Conservation (phyloP, 1,140 invertebrate genomes). For the Drosophila bifasciata region DNA sequence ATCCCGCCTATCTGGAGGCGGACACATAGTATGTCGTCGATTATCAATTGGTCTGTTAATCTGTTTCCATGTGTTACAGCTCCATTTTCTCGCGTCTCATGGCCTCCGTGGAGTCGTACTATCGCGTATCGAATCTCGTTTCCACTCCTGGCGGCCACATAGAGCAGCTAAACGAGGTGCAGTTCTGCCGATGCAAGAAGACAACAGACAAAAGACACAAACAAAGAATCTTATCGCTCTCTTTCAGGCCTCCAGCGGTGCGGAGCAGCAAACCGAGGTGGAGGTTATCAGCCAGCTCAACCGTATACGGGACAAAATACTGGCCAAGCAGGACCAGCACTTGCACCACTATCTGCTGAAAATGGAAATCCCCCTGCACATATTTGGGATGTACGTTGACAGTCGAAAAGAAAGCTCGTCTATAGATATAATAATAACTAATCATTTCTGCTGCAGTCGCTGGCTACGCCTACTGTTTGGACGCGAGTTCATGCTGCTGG, state of each 20-base stretch:
- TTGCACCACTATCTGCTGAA: slow-evolving; percentile 88
- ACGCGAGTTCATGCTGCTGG: slow-evolving; percentile 90
- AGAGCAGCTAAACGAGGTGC: slow-evolving; percentile 43
- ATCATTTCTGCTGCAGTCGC: slow-evolving; percentile 86
- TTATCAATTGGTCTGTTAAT: neutral
- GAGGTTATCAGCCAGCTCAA: slow-evolving; percentile 89
- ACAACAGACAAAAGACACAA: neutral
- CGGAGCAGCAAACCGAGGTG: slow-evolving; percentile 83
- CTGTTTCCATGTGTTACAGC: slow-evolving; percentile 79
- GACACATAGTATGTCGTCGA: slow-evolving; percentile 89
- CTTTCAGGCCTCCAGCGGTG: slow-evolving; percentile 45
- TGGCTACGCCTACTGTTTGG: slow-evolving; percentile 93
- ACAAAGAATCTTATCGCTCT: slow-evolving; percentile 19
- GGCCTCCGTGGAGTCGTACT: slow-evolving; percentile 89
- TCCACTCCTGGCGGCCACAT: slow-evolving; percentile 84
- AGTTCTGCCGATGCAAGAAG: slow-evolving; percentile 12
- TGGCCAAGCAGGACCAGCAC: slow-evolving; percentile 88
- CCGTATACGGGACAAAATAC: slow-evolving; percentile 88
- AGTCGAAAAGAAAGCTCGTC: neutral
- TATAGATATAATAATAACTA: neutral
- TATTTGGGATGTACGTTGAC: slow-evolving; percentile 91
- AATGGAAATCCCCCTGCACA: slow-evolving; percentile 90
- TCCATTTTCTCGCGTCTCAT: slow-evolving; percentile 90
- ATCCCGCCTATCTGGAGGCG: slow-evolving; percentile 88
- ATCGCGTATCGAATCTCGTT: slow-evolving; percentile 86